Conservation (phyloP, 1,140 invertebrate genomes). For the Brachystomella parvula region DNA sequence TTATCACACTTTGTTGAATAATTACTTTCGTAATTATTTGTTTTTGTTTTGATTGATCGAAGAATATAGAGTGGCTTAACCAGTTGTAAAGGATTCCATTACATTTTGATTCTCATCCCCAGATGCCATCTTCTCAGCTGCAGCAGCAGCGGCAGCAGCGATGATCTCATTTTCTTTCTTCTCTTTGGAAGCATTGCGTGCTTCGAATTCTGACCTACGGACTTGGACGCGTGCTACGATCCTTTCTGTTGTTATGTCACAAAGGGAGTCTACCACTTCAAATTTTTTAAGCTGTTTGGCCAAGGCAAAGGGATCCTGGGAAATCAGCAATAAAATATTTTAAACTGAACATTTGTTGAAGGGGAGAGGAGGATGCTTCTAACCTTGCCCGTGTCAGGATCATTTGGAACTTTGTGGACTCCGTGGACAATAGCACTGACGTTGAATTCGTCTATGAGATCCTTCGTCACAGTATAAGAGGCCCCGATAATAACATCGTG, state of each 20-base stretch:
- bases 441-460: constrained; percentile 91
- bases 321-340: constrained; percentile 2
- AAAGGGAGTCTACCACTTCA: constrained; percentile 65
- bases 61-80: too few relatives aligned
- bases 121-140: too few relatives aligned
- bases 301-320: constrained; percentile 72
- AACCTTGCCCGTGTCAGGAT: constrained; percentile 55
- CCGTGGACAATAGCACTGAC: constrained; percentile 91
- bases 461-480: constrained; percentile 82
- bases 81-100: too few relatives aligned
- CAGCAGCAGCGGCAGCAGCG: not conserved
- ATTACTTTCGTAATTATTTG: too few relatives aligned
- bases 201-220: constrained; percentile 78
- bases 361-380: not conserved
- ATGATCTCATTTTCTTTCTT: constrained; percentile 59
- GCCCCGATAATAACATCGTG: constrained; percentile 98
- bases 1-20: too few relatives aligned
- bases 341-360: constrained; percentile 47
- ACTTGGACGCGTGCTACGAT: constrained; percentile 93
- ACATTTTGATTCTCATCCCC: too few relatives aligned
- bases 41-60: too few relatives aligned
- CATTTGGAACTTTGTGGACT: constrained; percentile 63
- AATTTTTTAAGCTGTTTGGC: constrained; percentile 72
- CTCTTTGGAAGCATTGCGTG: constrained; percentile 78
- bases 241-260: constrained; percentile 90